Base-by-base conservation (phyloP, 2,888 invertebrate genomes). In the Eucera pruinosa region DNA sequence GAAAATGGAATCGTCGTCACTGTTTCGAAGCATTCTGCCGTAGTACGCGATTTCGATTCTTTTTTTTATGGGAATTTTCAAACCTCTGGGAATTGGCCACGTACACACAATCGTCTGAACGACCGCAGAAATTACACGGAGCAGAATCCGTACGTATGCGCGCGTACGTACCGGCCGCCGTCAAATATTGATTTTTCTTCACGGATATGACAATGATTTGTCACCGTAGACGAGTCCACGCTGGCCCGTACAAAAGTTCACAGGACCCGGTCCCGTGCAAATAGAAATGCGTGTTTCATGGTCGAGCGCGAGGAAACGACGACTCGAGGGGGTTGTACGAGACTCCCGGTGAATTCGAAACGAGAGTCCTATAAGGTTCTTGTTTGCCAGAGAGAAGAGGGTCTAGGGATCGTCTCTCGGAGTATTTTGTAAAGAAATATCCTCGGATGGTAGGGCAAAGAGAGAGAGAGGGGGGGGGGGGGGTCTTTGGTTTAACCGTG, bases 121-220 rank as follows among this genome's bases (percentile, higher is more conserved):
- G 30, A 77, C 76, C 72, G 75, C 73, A 62, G 72, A 68, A 84
- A 83, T 81, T 77, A 77, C 80, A 60, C 66, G 58, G 73, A 76
- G 62, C 70, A 39, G 54, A 52, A 61, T 57, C 39, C 23, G 36
- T 15, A 23, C 48, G 54, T 78, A 83, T 79, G 81, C 86, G 85
- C 82, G 83, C 84, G 81, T 86, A 86, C n/a, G n/a, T 86, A 86
- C 86, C 86, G 83, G 86, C 67, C 84, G 84, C 75, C 69, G 80
- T 85, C 87, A 91, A 91, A 91, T 91, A 91, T 91, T 91, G 91
- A 91, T 91, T 91, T 90, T 90, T 80, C 87, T 83, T 80, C 81
- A 81, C 83, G 87, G 87, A 88, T 88, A 87, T 83, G 89, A 89
- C 90, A 88, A 91, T 90, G 88, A 91, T 91, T 91, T 90, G 90